Base-by-base conservation (phyloP, 1,140 invertebrate species). In the Coenobita brevimanus region DNA sequence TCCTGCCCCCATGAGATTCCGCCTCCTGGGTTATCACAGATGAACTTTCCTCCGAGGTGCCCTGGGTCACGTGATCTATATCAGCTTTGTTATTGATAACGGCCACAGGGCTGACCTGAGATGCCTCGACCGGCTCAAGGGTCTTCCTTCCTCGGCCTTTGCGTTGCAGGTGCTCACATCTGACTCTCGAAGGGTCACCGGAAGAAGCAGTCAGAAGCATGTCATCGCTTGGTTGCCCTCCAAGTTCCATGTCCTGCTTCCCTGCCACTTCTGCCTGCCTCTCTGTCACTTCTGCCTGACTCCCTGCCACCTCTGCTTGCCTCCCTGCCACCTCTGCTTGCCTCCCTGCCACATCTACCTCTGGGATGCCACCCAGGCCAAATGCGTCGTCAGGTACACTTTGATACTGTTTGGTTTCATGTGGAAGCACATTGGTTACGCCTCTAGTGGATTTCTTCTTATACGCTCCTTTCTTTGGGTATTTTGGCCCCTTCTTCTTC, bases 321-420 rank as follows among this genome's bases (percentile, higher is more conserved):
- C 54, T 17, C 50, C 2, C 50, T 24, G 10, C 41, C 46, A 69
- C n/a, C n/a, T n/a, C n/a, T n/a, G n/a, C n/a, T n/a, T n/a, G n/a
- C n/a, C n/a, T n/a, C n/a, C n/a, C n/a, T n/a, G n/a, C n/a, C n/a
- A n/a, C n/a, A n/a, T n/a, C n/a, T n/a, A n/a, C n/a, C n/a, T n/a
- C n/a, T n/a, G 21, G 21, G 30, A 24, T 27, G 15, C 27, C 41
- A 73, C 4, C 54, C 15, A 38, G n/a, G 36, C 71, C 41, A 73
- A 57, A 43, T 64, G 46, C 46, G 46, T 71, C 43, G 33, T 87
- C 85, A 87, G 85, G 85, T 87, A 87, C 85, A 41, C 27, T 21
- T 27, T 69, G 62, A 87, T 80, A 87, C 76, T 87, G 85, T 54
- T 80, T 69, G 60, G 84, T 87, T 78, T 69, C 41, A 24, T 54